phyloP scores from a whole-genome alignment of 1,140 invertebrate species.

The Megathymus violae region DNA sequence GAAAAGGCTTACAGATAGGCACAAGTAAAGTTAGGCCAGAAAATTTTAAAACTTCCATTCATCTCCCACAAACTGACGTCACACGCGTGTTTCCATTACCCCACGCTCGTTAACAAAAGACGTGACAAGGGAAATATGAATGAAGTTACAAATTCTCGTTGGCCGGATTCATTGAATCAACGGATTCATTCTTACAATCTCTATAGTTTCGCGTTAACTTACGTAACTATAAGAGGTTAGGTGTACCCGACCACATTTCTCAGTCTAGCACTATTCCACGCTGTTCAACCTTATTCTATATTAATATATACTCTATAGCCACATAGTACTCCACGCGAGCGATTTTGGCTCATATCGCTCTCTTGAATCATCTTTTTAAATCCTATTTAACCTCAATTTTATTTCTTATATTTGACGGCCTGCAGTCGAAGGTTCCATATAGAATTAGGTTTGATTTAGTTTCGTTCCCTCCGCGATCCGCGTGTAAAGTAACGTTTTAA shows the following conservation, averaged over 20 bases:
- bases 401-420: constrained; percentile 54
- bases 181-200: no score
- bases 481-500: constrained; percentile 71
- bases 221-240: no score
- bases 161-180: neutral
- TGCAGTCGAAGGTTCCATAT: constrained; percentile 73
- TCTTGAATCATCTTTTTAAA: constrained; percentile 46
- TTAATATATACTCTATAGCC: constrained; percentile 30
- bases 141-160: neutral
- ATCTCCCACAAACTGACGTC: neutral
- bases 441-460: constrained; percentile 66
- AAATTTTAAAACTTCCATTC: no score
- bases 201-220: no score
- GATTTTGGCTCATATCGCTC: constrained; percentile 50
- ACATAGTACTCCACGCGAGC: constrained; percentile 16
- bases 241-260: neutral
- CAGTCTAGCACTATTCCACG: neutral
- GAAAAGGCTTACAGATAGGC: constrained; percentile 12
- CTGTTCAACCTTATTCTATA: constrained; percentile 19
- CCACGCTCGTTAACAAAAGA: neutral
- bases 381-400: constrained; percentile 30
- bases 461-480: constrained; percentile 68
- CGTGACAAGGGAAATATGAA: neutral
- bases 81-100: neutral
- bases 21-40: neutral